These are phyloP conservation scores for Orbicella faveolata DNA, from an alignment of 64 coral and sea anemone species.

Conservation along the genomic window DNA sequence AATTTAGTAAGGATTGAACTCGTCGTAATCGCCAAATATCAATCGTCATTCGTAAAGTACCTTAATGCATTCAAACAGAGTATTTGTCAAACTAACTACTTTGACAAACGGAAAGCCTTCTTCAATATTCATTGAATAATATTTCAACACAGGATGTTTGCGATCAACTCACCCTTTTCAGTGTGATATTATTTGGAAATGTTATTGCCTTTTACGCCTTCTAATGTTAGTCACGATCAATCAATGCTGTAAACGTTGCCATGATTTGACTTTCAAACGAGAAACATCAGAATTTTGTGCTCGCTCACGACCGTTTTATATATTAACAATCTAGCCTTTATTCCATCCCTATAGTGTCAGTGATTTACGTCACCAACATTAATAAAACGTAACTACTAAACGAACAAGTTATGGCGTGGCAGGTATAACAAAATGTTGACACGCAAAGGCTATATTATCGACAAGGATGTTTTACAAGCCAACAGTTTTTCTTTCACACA, in stretches of 20 bases:
- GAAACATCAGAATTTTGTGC: too few species aligned
- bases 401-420: too few species aligned
- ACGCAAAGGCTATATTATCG: too few species aligned
- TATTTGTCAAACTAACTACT: slow-evolving; percentile 26
- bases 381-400: too few species aligned
- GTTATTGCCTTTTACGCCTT: background rate
- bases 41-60: background rate
- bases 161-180: background rate
- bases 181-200: slow-evolving; percentile 23
- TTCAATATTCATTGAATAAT: slow-evolving; percentile 20
- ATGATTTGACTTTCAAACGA: too few species aligned
- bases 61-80: background rate
- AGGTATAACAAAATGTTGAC: too few species aligned
- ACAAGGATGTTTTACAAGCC: too few species aligned
- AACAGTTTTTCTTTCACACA: too few species aligned
- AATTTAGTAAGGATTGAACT: background rate
- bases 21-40: background rate
- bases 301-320: too few species aligned
- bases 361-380: background rate
- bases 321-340: background rate
- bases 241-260: background rate
- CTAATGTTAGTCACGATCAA: background rate
- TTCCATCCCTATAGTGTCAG: too few species aligned
- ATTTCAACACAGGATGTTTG: slow-evolving; percentile 38
- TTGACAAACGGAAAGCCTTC: slow-evolving; percentile 13